These are phyloP conservation scores for Steatocranus sp. DNA, from an alignment of 2,797 vertebrate species.

Conservation along the genomic window DNA sequence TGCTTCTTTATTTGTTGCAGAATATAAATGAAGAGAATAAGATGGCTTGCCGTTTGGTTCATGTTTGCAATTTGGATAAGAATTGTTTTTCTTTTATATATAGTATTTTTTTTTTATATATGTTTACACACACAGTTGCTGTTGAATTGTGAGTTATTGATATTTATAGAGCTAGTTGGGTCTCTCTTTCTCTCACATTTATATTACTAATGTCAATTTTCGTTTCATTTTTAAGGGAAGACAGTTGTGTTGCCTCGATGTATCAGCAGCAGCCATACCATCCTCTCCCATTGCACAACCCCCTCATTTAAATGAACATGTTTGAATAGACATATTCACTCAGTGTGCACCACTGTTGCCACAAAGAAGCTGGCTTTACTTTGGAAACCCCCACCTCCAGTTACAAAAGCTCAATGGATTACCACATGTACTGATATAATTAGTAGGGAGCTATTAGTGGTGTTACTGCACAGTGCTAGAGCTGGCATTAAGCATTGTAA, in stretches of 20 bases:
- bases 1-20: neutral
- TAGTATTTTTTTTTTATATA: rapidly evolving
- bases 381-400: neutral
- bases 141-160: neutral
- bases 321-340: neutral
- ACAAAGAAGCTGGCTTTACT: neutral
- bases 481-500: neutral
- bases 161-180: neutral
- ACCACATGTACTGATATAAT: neutral
- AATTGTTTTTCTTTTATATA: neutral
- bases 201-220: neutral
- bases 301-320: neutral
- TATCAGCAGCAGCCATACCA: neutral
- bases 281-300: neutral
- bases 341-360: neutral
- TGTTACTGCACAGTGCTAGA: neutral
- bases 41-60: neutral
- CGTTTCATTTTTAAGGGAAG: neutral
- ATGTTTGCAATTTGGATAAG: neutral
- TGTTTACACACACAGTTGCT: neutral
- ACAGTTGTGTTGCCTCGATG: neutral
- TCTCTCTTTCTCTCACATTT: neutral
- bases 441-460: neutral
- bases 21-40: neutral
- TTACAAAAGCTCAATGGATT: neutral